phyloP scores from a whole-genome alignment of 2,113 vertebrate genomes.

The Ictalurus furcatus region DNA sequence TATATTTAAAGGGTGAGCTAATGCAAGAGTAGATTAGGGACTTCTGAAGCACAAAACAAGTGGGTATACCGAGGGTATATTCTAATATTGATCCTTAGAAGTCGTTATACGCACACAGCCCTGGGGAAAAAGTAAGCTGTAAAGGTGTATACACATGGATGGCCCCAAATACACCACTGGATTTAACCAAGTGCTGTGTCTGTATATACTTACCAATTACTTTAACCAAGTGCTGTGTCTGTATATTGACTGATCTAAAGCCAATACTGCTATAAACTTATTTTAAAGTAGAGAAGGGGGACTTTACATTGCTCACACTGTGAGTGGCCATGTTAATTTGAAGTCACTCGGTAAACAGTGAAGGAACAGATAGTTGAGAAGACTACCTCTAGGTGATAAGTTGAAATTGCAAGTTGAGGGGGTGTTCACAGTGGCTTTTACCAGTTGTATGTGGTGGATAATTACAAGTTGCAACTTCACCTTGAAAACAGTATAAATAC shows the following conservation, averaged over 20 bases:
- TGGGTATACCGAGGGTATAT: too few relatives aligned
- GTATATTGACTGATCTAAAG: neutral
- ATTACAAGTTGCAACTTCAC: neutral
- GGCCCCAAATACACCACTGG: neutral
- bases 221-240: neutral
- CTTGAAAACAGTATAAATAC: neutral
- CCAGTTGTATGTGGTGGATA: neutral
- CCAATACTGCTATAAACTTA: neutral
- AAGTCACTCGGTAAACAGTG: neutral
- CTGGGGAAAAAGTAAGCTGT: too few relatives aligned
- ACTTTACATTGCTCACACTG: neutral
- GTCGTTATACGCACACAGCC: too few relatives aligned
- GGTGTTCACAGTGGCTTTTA: neutral
- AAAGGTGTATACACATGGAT: too few relatives aligned
- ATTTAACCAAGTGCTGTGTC: neutral
- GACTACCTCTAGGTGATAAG: neutral
- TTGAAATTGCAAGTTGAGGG: neutral
- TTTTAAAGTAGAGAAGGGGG: neutral
- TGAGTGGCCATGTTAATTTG: neutral
- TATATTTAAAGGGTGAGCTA: too few relatives aligned
- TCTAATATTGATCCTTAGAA: too few relatives aligned
- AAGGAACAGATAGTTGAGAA: neutral
- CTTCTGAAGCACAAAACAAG: too few relatives aligned
- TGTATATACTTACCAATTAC: neutral
- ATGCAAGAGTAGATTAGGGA: too few relatives aligned